Conservation (phyloP, 2,888 invertebrate species). For the Leptopilina syphax region DNA sequence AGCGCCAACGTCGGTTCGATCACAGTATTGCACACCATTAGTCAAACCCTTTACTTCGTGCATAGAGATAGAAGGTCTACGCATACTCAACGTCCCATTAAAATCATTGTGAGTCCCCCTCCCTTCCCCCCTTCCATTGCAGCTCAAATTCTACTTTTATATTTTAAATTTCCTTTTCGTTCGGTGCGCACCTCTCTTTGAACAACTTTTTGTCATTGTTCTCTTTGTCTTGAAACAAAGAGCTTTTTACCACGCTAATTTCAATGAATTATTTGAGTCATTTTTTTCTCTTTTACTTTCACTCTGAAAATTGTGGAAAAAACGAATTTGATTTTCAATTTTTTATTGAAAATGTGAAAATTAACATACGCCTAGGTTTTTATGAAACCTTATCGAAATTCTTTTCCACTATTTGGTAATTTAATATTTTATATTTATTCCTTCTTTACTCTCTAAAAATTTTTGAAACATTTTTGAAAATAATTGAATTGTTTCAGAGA, state of each 20-base stretch:
- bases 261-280: background rate
- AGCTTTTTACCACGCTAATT: background rate
- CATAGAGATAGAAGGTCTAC: conserved; percentile 35
- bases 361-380: no score
- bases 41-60: conserved; percentile 62
- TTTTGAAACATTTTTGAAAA: no score
- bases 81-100: conserved; percentile 36
- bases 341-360: no score
- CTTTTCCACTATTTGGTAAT: no score
- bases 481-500: no score
- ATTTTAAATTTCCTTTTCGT: conserved; percentile 18
- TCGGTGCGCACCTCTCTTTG: conserved; percentile 2
- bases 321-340: no score
- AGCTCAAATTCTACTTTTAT: conserved; percentile 22
- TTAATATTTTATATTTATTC: no score
- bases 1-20: conserved; percentile 43
- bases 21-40: conserved; percentile 66
- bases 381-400: no score
- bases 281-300: background rate
- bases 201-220: background rate
- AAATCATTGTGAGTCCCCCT: background rate
- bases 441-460: no score
- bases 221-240: background rate
- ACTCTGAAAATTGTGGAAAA: background rate
- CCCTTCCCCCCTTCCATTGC: background rate